Base-by-base conservation (phyloP, 1,140 invertebrate species). In the Leptestheria dahalacensis region DNA sequence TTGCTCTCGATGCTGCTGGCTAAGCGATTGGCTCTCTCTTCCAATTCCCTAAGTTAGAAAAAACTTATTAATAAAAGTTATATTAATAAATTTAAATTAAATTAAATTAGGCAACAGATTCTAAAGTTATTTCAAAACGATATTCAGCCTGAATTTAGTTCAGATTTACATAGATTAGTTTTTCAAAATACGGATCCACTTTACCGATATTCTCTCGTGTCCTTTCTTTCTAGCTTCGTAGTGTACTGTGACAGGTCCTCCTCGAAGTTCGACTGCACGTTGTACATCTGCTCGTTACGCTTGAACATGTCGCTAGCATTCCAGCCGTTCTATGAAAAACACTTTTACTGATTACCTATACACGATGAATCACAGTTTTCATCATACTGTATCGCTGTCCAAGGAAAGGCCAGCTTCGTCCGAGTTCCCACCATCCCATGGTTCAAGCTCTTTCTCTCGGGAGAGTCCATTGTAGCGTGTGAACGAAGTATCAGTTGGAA, bases 271-370 rank as follows among this genome's bases (percentile, higher is more conserved):
- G 88, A 86, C 65, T 82, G 82, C 10, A 95, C 87, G 59, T 90
- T 88, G 71, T 92, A 94, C 57, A 85, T 73, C 73, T 87, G 82
- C 72, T 91, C 89, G 74, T 96, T 95, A 69, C 85, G 90, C 54
- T 82, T 77, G 73, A 96, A 96, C 92, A 96, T 96, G 63, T 96
- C 91, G 70, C 88, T 82, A 0, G 83, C 83, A 77, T 92, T 88
- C 92, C 92, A 96, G 60, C 92, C 92, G 78, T 94, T 94, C 75
- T 82, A 66, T 21, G 57, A 61, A 57, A 65, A 57, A 60, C 48
- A 23, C 18, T 56, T 63, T 33, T 25, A 23, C 12, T 20, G 23
- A 49, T 9, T 49, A 6, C 23, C 18, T 9, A 12, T 23, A 12
- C 6, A 49, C 48, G 23, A 49, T 20, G 23, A 1, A 21, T 1